phyloP scores from a whole-genome alignment of 2,888 invertebrate species.

The Anorthoa munda region DNA sequence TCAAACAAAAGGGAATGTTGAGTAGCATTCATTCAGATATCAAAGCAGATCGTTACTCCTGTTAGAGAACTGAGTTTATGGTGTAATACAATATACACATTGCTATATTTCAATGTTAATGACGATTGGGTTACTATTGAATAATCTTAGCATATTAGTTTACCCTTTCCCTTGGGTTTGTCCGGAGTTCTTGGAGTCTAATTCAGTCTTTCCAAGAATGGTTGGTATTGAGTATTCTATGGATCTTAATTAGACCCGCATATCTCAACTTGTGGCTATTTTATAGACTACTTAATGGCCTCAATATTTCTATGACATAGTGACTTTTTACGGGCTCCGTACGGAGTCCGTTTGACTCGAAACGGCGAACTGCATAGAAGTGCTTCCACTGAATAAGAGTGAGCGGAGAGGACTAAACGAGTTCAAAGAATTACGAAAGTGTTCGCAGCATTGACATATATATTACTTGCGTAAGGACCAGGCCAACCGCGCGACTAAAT shows the following conservation, averaged over 20 bases:
- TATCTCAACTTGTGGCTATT: neutral
- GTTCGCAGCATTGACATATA: no score
- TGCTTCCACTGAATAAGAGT: no score
- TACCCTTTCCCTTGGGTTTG: neutral
- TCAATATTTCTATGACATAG: neutral
- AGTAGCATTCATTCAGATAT: slow-evolving; percentile 65
- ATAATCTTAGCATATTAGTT: neutral
- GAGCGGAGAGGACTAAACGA: no score
- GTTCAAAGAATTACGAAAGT: no score
- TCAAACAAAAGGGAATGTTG: slow-evolving; percentile 66
- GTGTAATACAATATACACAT: slow-evolving; percentile 43
- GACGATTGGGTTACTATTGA: neutral
- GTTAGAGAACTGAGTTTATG: slow-evolving; percentile 51
- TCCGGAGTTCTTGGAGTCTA: neutral
- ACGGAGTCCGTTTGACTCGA: no score
- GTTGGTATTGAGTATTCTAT: neutral
- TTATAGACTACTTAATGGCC: neutral
- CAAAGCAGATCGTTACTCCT: slow-evolving; percentile 77
- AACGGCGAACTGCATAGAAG: no score
- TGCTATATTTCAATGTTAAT: slow-evolving; percentile 4
- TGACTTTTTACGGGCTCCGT: neutral
- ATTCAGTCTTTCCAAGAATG: neutral
- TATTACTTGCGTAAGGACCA: no score
- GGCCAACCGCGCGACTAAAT: no score
- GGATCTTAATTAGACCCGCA: neutral